These are phyloP conservation scores for Pheosia gnoma DNA, from an alignment of 2,888 invertebrate genomes.

Conservation along the genomic window DNA sequence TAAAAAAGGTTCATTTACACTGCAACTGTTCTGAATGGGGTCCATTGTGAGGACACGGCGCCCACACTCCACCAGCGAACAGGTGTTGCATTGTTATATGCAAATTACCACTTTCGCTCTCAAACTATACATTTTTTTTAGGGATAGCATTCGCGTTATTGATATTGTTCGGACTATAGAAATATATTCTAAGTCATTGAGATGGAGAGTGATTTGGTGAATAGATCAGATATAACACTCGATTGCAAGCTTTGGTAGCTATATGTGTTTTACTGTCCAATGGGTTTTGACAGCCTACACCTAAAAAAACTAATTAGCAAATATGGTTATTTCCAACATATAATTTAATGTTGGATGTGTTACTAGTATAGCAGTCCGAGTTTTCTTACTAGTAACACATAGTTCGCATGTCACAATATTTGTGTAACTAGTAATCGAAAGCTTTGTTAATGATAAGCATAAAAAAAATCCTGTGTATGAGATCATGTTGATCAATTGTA, in stretches of 20 bases:
- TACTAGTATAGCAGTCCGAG: too few species aligned
- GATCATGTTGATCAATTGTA: too few species aligned
- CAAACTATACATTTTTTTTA: constrained; percentile 67
- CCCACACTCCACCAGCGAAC: constrained; percentile 72
- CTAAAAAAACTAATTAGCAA: too few species aligned
- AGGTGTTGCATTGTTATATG: constrained; percentile 83
- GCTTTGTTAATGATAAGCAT: too few species aligned
- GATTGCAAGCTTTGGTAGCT: neutral
- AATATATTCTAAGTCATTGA: constrained; percentile 27
- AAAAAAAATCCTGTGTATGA: too few species aligned
- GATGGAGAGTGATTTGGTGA: constrained; percentile 24
- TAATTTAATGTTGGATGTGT: too few species aligned
- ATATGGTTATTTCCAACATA: too few species aligned
- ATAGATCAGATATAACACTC: neutral
- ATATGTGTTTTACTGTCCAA: too few species aligned
- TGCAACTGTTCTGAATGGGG: constrained; percentile 76
- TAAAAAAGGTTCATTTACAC: constrained; percentile 83
- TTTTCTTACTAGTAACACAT: too few species aligned
- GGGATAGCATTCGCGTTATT: constrained; percentile 37
- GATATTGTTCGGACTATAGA: constrained; percentile 17
- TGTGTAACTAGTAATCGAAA: too few species aligned
- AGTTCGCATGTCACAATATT: too few species aligned
- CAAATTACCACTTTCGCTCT: constrained; percentile 82
- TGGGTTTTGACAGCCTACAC: too few species aligned
- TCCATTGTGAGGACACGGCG: constrained; percentile 70